Base-by-base conservation (phyloP, 1,140 invertebrate genomes). In the Eumeta japonica region DNA sequence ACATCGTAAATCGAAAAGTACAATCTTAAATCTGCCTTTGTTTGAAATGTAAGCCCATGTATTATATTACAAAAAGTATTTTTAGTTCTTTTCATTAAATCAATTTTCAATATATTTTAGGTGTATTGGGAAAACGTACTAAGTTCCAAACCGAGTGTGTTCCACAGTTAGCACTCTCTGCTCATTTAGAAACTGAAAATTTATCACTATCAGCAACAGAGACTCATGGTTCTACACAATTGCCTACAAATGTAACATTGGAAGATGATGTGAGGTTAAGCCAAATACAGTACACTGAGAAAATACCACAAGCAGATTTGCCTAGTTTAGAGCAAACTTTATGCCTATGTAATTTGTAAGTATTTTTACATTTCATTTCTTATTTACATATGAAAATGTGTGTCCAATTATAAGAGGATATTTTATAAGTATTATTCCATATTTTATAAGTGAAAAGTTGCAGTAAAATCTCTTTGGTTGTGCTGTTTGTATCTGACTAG, bases 201-300 rank as follows among this genome's bases (percentile, higher is more conserved):
- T 52, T 49, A n/a, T 35, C 79, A 14, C 60, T 60, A 2, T 48
- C 66, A 19, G 76, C 76, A 19, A 57, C 73, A 30, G 50, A 75
- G 11, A 76, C 70, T 16, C 75, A 79, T 43, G 67, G 66, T 14
- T 42, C 39, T 12, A 61, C 65, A 5, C 55, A 68, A 39, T 52
- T 88, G 37, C 82, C 85, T 1, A 77, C 77, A 40, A 74, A 89
- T 46, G 46, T 92, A 10, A 68, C 81, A 32, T 63, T 95, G 11
- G 81, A 92, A 48, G 92, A 97, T 79, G 92, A 96, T 50, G 81
- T 89, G 2, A 77, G 91, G 39, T 68, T 96, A 9, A 84, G 93
- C 43, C 81, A 82, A 32, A 85, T 94, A 20, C 62, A 84, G 41
- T 92, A 90, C 62, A 63, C 78, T 15, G 82, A 89, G 42, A 75